These are phyloP conservation scores for Lycopodina hypogea DNA, from an alignment of 37 sponge, comb jelly and placozoan genomes.

Conservation along the genomic window DNA sequence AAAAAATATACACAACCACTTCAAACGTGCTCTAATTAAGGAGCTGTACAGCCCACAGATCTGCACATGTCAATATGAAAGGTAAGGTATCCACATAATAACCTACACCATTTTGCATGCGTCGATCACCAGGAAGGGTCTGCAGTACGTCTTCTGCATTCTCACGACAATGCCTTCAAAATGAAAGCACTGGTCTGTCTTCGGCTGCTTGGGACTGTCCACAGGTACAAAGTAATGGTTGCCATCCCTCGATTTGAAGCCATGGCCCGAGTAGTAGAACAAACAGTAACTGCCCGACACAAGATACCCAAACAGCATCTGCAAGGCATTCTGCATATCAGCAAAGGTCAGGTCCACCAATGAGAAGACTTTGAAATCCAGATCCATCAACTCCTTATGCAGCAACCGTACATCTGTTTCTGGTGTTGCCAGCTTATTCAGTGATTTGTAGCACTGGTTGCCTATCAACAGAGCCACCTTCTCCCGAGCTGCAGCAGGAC, in stretches of 20 bases:
- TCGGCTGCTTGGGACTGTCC: constrained; percentile 9
- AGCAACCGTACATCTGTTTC: constrained; percentile 32
- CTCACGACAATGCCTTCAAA: constrained; percentile 7
- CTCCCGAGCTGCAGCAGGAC: constrained; percentile 22
- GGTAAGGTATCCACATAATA: too few species aligned
- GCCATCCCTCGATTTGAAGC: constrained; percentile 12
- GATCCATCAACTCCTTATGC: not conserved
- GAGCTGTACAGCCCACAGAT: too few species aligned
- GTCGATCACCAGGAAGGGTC: constrained; percentile 37
- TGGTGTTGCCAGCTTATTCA: constrained; percentile 7
- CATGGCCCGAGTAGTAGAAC: constrained; percentile 73
- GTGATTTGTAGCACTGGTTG: constrained; percentile 30
- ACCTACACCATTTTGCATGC: constrained; percentile 23
- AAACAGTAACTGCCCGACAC: constrained; percentile 48
- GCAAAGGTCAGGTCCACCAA: constrained; percentile 30
- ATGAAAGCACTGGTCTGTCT: constrained; percentile 7
- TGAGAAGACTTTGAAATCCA: constrained; percentile 48
- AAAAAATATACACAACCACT: too few species aligned
- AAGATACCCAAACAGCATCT: constrained; percentile 7
- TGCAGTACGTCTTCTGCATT: constrained; percentile 24
- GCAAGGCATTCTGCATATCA: constrained; percentile 37
- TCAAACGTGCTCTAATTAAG: too few species aligned
- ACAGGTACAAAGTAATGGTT: constrained; percentile 56
- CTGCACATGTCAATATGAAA: too few species aligned
- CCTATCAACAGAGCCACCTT: constrained; percentile 66